These are phyloP conservation scores for Serrognathus titanus DNA, from an alignment of 2,888 invertebrate species.

Conservation along the genomic window DNA sequence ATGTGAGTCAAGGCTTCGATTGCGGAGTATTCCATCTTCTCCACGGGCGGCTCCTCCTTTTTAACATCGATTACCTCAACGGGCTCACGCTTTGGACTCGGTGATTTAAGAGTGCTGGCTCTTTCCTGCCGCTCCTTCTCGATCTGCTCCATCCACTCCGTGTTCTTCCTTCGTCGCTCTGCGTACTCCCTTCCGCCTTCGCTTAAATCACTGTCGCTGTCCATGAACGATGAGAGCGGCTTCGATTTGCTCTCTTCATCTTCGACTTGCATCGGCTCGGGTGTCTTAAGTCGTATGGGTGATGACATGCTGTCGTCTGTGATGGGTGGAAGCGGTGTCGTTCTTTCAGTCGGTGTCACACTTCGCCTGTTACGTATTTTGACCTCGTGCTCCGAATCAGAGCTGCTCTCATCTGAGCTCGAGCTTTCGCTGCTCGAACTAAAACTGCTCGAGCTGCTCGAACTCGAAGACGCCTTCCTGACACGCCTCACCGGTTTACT, in stretches of 20 bases:
- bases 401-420: conserved; percentile 42
- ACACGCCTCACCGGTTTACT: conserved; percentile 38
- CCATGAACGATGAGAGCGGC: conserved; percentile 24
- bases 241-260: conserved; percentile 11
- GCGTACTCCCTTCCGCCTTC: conserved; percentile 45
- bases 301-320: conserved; percentile 18
- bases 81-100: conserved; percentile 7
- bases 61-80: neutral
- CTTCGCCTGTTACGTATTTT: conserved; percentile 35
- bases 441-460: conserved; percentile 35
- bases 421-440: conserved; percentile 41
- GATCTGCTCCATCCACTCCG: conserved; percentile 74
- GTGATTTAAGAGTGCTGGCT: conserved; percentile 12
- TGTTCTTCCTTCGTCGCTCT: conserved; percentile 65
- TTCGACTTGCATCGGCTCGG: conserved; percentile 36
- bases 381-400: conserved; percentile 33
- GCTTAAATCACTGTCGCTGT: conserved; percentile 44
- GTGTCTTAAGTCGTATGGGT: conserved; percentile 35
- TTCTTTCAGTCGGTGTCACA: conserved; percentile 37
- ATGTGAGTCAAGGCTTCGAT: neutral
- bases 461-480: conserved; percentile 40
- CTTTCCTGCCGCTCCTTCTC: conserved; percentile 61
- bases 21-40: neutral
- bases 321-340: conserved; percentile 33
- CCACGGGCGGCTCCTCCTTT: conserved; percentile 1